Percentiles rank a stretch among this genome's conserved stretches.
phyloP scores from a whole-genome alignment of 2,113 vertebrate species.

The Ariopsis seemanni region DNA sequence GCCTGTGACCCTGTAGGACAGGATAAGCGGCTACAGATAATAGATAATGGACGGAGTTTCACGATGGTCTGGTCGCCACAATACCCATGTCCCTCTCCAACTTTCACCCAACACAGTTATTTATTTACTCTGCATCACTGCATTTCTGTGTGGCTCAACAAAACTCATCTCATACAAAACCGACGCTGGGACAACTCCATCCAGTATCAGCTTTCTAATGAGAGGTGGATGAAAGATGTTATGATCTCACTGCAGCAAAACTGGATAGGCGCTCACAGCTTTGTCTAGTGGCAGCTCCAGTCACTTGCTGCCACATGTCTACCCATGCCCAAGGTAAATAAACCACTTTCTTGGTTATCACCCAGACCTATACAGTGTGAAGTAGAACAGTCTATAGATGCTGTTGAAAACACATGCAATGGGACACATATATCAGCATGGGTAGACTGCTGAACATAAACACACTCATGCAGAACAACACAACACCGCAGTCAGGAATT shows the following conservation, averaged over 20 bases:
- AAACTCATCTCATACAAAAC: background rate
- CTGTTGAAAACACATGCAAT: background rate
- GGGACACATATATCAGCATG: background rate
- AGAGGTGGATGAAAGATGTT: conserved; percentile 13
- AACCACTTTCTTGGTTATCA: background rate
- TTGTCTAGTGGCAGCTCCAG: background rate
- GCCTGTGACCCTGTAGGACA: too few species aligned
- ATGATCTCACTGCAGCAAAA: conserved; percentile 1
- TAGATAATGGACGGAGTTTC: too few species aligned
- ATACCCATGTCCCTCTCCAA: background rate
- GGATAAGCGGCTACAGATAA: too few species aligned
- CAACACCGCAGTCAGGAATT: conserved; percentile 3
- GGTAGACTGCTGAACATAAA: background rate
- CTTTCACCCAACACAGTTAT: background rate
- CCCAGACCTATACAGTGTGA: background rate
- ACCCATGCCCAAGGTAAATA: background rate
- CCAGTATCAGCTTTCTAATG: conserved; percentile 26
- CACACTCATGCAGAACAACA: background rate
- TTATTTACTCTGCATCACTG: background rate
- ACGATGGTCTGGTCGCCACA: background rate
- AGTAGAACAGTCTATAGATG: background rate
- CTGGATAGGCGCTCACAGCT: background rate
- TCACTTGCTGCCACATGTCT: conserved; percentile 14
- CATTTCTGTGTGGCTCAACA: too few species aligned
- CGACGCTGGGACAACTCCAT: conserved; percentile 5